Evolutionary conservation across 1,140 invertebrate genomes (phyloP).

Genomic region (Brachionus asplanchnoidis): DNA sequence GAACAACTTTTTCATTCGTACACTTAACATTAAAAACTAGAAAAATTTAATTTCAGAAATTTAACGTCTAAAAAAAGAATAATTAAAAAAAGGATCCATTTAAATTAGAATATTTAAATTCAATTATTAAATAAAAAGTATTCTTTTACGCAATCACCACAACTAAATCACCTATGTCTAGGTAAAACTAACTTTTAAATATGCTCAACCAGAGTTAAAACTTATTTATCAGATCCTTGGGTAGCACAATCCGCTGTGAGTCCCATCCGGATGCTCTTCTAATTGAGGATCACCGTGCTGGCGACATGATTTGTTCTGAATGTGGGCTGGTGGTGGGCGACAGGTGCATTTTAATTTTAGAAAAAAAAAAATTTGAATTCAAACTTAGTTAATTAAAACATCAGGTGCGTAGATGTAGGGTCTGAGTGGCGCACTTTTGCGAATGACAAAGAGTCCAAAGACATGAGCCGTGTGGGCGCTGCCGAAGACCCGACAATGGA

Average conservation of each 20-base stretch:
- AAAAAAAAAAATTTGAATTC: constrained; percentile 62
- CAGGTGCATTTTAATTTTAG: constrained; percentile 51
- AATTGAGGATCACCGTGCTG: constrained; percentile 95
- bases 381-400: constrained; percentile 50
- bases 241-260: constrained; percentile 67
- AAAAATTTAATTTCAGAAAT: background rate
- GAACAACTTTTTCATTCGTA: too few species aligned
- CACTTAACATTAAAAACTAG: background rate
- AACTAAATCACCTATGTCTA: background rate
- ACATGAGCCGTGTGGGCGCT: constrained; percentile 94
- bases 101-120: background rate
- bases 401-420: constrained; percentile 95
- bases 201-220: background rate
- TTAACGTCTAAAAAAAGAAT: background rate
- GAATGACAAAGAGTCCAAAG: constrained; percentile 90
- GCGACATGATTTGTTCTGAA: constrained; percentile 96
- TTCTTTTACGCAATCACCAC: background rate
- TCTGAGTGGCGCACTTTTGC: constrained; percentile 99
- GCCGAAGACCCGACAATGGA: constrained; percentile 82
- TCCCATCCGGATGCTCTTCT: constrained; percentile 89
- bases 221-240: background rate
- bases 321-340: constrained; percentile 98
- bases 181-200: background rate
- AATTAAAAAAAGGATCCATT: background rate
- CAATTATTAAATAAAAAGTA: background rate